Evolutionary conservation across 2,888 invertebrate genomes (phyloP).

Genomic region (Ormyrus rosae): DNA sequence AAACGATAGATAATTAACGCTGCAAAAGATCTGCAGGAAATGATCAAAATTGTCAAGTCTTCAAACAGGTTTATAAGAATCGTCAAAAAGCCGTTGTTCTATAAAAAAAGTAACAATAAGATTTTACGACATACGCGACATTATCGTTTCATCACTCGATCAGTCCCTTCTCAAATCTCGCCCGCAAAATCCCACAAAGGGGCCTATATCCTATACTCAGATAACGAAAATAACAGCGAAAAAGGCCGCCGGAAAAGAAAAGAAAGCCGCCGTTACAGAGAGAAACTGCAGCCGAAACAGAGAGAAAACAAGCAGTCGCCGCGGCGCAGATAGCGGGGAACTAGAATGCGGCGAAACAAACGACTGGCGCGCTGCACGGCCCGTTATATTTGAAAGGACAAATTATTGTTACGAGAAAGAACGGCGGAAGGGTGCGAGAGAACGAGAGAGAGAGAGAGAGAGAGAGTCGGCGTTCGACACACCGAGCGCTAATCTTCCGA

Average conservation of each 20-base stretch:
- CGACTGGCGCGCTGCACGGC: conserved; percentile 22
- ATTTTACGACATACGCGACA: background rate
- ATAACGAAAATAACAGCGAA: background rate
- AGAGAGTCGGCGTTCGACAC: conserved; percentile 61
- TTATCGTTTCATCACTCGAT: background rate
- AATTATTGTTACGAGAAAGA: conserved; percentile 75
- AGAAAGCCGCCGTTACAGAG: too few species aligned
- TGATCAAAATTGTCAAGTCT: too few species aligned
- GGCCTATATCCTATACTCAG: background rate
- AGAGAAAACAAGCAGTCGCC: background rate
- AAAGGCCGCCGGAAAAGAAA: too few species aligned
- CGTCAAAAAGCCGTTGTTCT: too few species aligned
- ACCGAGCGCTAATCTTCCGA: conserved; percentile 71
- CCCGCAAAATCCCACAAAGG: conserved; percentile 4
- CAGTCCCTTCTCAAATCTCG: too few species aligned
- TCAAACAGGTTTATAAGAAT: too few species aligned
- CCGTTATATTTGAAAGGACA: conserved; percentile 73
- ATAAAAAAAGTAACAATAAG: background rate
- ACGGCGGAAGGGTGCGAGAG: conserved; percentile 56
- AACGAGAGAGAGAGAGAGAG: too few species aligned
- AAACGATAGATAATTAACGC: too few species aligned
- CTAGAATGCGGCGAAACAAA: conserved; percentile 17
- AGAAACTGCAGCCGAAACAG: background rate
- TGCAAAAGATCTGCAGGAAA: too few species aligned
- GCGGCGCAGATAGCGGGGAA: conserved; percentile 26